Evolutionary conservation across 1,140 invertebrate species (phyloP), one percentile per base, ranked within the genome.

Genomic region (Sitobion miscanthi): DNA sequence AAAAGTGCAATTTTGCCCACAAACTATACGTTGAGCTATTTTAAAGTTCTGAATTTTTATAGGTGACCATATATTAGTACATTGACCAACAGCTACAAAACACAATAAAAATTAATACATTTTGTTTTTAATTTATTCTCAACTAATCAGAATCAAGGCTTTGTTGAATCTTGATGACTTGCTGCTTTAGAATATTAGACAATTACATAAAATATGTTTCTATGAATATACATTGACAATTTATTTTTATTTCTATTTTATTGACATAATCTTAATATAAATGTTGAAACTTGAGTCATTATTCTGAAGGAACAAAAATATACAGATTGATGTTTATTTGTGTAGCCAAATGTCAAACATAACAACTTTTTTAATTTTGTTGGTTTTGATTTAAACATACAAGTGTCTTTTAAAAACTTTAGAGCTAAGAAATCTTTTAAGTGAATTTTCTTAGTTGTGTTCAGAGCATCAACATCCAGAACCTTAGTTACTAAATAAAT

Each of bases 1-100:
- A 95, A 96, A 96, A 45, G 96, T 96, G 94, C 96, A 96, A 94
- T 96, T 96, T 94, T 96, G 96, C 5, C 96, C 96, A 96, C 97
- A 97, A 62, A 97, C 95, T 52, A 97, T 96, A 95, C 96, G 96
- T 62, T 96, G 95, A 30, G 96, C 95, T 49, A 95, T 95, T 21
- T 95, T 95, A 94, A 96, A 93, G 35, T 93, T 93, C 6, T 35
- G 47, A 49, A 93, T 93, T 52, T 93, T 82, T 3, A 54, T 38
- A 45, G 91, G 91, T 52, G 91, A 85, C 82, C 91, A 86, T 85
- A 93, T 69, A 69, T 69, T 69, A 69, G n/a, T n/a, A 93, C 69
- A 86, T 54, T 86, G 91, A 93, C 91, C 91, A 86, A 93, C 23
- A 86, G 91, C 91, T 93, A 57, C 2, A 93, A 8, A 85, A 69